These are phyloP conservation scores for Neelides folsomi DNA, from an alignment of 2,888 invertebrate genomes.

Conservation along the genomic window DNA sequence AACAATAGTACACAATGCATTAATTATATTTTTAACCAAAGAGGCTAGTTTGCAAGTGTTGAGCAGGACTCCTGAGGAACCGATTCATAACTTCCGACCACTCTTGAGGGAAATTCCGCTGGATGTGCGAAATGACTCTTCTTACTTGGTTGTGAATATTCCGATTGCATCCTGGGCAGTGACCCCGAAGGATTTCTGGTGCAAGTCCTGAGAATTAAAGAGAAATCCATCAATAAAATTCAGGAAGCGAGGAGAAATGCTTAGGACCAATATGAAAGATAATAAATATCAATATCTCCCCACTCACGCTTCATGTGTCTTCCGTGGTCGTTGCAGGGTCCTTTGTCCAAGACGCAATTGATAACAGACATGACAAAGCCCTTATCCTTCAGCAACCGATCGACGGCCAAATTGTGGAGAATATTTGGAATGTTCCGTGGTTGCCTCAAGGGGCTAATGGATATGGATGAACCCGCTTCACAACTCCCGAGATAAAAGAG, in stretches of 20 bases:
- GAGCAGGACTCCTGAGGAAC: constrained; percentile 11
- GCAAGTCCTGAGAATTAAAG: constrained; percentile 51
- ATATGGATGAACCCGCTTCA: constrained; percentile 2
- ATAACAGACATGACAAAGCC: constrained; percentile 30
- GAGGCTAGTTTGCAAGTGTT: constrained; percentile 8
- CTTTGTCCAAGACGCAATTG: constrained; percentile 33
- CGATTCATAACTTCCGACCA: constrained; percentile 43
- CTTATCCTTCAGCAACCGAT: constrained; percentile 30
- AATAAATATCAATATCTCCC: background rate
- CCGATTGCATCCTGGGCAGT: constrained; percentile 44
- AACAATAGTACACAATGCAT: too few species aligned
- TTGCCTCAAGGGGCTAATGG: constrained; percentile 3
- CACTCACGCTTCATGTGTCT: constrained; percentile 24
- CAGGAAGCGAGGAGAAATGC: background rate
- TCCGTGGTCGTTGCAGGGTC: constrained; percentile 33
- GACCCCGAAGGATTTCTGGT: constrained; percentile 57
- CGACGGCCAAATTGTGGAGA: constrained; percentile 29
- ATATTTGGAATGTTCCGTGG: constrained; percentile 15
- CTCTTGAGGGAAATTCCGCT: constrained; percentile 60
- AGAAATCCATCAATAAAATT: background rate
- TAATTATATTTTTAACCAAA: constrained; percentile 11
- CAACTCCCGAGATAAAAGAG: constrained; percentile 5
- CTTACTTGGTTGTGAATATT: constrained; percentile 48
- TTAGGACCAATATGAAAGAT: background rate
- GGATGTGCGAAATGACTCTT: constrained; percentile 58